These are phyloP conservation scores for Thymelicus lineola DNA, from an alignment of 2,888 invertebrate species.

Conservation along the genomic window DNA sequence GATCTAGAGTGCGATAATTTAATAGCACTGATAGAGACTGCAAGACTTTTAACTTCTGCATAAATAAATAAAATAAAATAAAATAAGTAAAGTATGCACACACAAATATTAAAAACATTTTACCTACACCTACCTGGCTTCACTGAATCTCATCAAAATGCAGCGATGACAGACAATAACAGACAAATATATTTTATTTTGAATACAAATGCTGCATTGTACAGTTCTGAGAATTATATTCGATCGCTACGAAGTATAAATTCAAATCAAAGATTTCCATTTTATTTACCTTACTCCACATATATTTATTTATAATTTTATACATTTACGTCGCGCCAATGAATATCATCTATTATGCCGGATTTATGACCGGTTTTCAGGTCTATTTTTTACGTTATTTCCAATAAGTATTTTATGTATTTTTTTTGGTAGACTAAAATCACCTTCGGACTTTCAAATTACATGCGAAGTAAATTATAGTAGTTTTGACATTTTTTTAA, in stretches of 20 bases:
- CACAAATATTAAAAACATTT: too few relatives aligned
- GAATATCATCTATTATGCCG: neutral
- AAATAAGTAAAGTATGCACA: too few relatives aligned
- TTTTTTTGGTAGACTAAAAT: too few relatives aligned
- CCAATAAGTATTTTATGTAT: too few relatives aligned
- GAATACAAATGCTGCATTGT: conserved; percentile 22
- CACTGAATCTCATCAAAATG: conserved; percentile 18
- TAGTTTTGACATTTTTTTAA: too few relatives aligned
- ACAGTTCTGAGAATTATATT: conserved; percentile 15
- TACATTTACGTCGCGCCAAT: neutral
- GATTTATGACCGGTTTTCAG: neutral
- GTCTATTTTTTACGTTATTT: too few relatives aligned
- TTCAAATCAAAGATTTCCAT: neutral
- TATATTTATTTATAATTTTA: too few relatives aligned
- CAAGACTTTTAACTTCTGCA: neutral
- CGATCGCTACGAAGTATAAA: neutral
- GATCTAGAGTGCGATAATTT: neutral
- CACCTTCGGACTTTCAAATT: too few relatives aligned
- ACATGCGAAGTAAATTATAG: too few relatives aligned
- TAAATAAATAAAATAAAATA: neutral
- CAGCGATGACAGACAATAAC: neutral
- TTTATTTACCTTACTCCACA: conserved; percentile 9
- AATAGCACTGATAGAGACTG: neutral
- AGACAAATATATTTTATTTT: conserved; percentile 15
- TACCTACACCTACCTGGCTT: neutral